Evolutionary conservation across 2,797 vertebrate genomes (phyloP).

Genomic region (Sparus aurata): DNA sequence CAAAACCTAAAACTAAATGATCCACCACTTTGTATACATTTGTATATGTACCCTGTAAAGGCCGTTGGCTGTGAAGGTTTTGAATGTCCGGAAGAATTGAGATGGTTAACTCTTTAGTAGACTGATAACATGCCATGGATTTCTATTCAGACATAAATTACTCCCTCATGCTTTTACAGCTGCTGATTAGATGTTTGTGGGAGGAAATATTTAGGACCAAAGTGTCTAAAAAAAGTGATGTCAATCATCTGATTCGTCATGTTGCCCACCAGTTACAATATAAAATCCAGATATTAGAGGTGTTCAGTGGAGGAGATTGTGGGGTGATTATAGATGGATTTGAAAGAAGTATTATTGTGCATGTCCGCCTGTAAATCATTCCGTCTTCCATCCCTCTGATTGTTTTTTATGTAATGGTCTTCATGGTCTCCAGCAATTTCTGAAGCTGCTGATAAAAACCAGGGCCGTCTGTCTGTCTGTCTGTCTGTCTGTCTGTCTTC

Average conservation of each 20-base stretch:
- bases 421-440: not conserved
- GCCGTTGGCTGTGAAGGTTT: not conserved
- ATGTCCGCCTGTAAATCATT: constrained; percentile 12
- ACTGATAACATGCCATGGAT: not conserved
- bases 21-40: constrained; percentile 1
- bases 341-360: not conserved
- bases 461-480: not conserved
- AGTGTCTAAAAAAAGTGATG: constrained; percentile 8
- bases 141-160: constrained; percentile 9
- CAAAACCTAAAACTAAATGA: not conserved
- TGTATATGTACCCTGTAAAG: not conserved
- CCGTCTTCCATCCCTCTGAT: constrained; percentile 6
- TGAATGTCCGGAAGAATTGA: not conserved
- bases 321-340: constrained; percentile 11
- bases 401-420: constrained; percentile 16
- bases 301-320: constrained; percentile 3
- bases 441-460: constrained; percentile 31
- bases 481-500: not conserved
- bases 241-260: constrained; percentile 3
- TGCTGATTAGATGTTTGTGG: constrained; percentile 13
- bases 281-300: constrained; percentile 5
- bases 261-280: constrained; percentile 2
- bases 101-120: not conserved
- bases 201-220: constrained; percentile 9
- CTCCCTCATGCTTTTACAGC: constrained; percentile 5